Evolutionary conservation across 2,888 invertebrate genomes (phyloP), one percentile per base, ranked within the genome.

Genomic region (Colostygia pectinataria): DNA sequence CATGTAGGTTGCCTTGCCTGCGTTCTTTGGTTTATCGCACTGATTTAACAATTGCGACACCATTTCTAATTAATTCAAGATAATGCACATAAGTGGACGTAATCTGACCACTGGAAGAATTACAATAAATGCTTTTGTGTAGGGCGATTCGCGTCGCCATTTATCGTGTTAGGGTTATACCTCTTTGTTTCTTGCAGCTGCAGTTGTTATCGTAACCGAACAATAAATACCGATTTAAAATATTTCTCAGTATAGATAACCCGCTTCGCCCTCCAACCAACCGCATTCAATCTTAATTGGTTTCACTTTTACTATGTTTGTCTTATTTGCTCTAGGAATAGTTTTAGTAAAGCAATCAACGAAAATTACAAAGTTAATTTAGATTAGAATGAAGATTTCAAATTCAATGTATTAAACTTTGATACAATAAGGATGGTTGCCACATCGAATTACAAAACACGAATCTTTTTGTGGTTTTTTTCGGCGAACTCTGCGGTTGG

Each of bases 101-200:
- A 76, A 80, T 68, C 68, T 70, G 65, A 63, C 76, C 70, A 63
- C 55, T 67, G 68, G 57, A 66, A 69, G 74, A 74, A 69, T 71
- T 55, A 63, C 61, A 63, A 62, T 59, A 59, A 65, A 64, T 61
- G 65, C 68, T 70, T 66, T 62, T 61, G 57, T 51, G 56, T 65
- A 65, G 66, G 71, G 65, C 67, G 65, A 76, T 79, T 80, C 74
- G 74, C 77, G 71, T 72, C 71, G 70, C 76, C 47, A 72, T 79
- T 75, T 70, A 68, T 82, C 71, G 63, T 63, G 77, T 75, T 68
- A 71, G 79, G 69, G 71, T 82, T 79, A 79, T 77, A 78, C 62
- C 67, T 77, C 87, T 88, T 88, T 89, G 88, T 88, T 61, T 83
- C 76, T 61, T 66, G 81, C 88, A 89, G 87, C 87, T 88, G 88